Base-by-base conservation (phyloP, 2,113 vertebrate genomes). In the Camelus bactrianus region DNA sequence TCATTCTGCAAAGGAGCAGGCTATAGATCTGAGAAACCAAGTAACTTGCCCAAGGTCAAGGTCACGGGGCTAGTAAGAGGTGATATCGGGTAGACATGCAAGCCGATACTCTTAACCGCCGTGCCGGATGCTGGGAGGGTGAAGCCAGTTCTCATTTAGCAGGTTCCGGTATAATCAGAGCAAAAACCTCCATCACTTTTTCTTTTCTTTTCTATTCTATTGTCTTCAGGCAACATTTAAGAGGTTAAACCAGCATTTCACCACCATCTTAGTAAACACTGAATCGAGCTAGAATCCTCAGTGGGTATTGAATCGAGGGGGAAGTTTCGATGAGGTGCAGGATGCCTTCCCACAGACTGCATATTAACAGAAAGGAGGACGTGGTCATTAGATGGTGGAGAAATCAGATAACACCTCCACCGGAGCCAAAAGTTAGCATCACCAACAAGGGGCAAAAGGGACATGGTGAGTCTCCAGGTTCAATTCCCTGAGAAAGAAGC, bases 21-120 rank as follows among this genome's bases (percentile, higher is more conserved):
- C 60, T 77, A 17, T 10, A 52, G 17, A 64, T 64, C n/a, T 20
- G 87, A 73, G 58, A 89, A 77, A 38, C 24, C 32, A 35, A 38
- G 38, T 52, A 20, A 77, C 46, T 30, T 0, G 1, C 46, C 79
- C 28, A 65, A 77, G 73, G 46, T 77, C 46, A 89, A 77, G 46
- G 32, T 52, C 46, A 77, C 32, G 30, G 11, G 65, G 58, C 32
- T 50, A 50, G 42, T 48, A 46, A 73, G 67, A 7, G 22, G 22
- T 3, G 32, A 14, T 26, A 38, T 3, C 1, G 4, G 42, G 14
- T 48, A 35, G 38, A 14, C 16, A 3, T 14, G 15, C 15, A 14
- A 76, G 46, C 42, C 22, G 28, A 10, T 10, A 64, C 26, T 16
- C 38, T 17, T 64, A 35, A n/a, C 38, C 54, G n/a, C 46, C 0